These are phyloP conservation scores for Perodicticus potto DNA, from an alignment of 2,797 vertebrate species.

Conservation along the genomic window DNA sequence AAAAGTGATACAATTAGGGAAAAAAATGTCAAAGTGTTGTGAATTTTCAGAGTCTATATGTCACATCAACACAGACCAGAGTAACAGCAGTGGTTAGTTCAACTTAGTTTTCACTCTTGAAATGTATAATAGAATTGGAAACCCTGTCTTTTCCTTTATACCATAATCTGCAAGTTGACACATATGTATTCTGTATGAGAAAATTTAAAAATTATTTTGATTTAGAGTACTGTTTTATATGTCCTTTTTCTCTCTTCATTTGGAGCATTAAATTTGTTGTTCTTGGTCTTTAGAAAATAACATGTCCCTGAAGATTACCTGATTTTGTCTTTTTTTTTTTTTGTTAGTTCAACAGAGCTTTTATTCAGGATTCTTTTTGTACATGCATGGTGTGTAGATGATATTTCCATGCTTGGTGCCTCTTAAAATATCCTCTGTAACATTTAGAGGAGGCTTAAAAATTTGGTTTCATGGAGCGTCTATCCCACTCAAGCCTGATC, in stretches of 20 bases:
- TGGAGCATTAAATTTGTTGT: neutral
- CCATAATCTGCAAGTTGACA: neutral
- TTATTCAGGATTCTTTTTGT: neutral
- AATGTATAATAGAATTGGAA: neutral
- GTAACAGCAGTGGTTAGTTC: neutral
- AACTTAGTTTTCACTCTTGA: neutral
- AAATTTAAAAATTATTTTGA: neutral
- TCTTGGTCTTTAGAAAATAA: neutral
- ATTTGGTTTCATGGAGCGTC: neutral
- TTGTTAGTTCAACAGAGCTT: neutral
- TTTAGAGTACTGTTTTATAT: neutral
- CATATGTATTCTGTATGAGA: neutral
- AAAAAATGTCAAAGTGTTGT: neutral
- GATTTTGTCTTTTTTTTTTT: neutral
- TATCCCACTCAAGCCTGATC: neutral
- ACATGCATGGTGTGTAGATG: neutral
- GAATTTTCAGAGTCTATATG: neutral
- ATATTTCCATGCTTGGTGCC: neutral
- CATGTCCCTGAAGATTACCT: neutral
- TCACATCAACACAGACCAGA: neutral
- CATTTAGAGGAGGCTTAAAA: slow-evolving; percentile 8
- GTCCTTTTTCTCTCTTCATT: neutral
- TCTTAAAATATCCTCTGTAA: slow-evolving; percentile 14
- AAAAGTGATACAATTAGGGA: no score
- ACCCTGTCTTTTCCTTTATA: neutral